Percentiles rank a stretch among this genome's conserved stretches.
phyloP scores from a whole-genome alignment of 2,888 invertebrate genomes.

The Leucophenga maculata region DNA sequence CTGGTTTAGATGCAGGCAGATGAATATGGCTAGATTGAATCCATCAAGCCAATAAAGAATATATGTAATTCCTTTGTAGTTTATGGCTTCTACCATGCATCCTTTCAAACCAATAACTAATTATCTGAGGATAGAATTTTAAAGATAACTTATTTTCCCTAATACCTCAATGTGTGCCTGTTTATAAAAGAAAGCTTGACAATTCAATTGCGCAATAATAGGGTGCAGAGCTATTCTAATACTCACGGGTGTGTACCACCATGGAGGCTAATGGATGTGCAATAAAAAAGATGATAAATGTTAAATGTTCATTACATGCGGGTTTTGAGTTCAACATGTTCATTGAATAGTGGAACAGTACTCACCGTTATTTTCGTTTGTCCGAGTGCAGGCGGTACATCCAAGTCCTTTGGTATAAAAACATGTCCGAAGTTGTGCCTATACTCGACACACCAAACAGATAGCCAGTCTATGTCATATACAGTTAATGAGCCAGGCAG shows the following conservation, averaged over 20 bases:
- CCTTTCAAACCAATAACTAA: too few relatives aligned
- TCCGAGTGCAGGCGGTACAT: constrained; percentile 91
- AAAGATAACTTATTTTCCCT: too few relatives aligned
- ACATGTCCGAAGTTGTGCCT: constrained; percentile 93
- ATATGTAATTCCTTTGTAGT: too few relatives aligned
- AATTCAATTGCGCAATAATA: neutral
- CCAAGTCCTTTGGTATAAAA: constrained; percentile 86
- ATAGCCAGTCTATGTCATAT: constrained; percentile 92
- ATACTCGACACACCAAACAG: constrained; percentile 93
- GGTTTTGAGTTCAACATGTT: too few relatives aligned
- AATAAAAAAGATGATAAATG: constrained; percentile 42
- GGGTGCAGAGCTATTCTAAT: constrained; percentile 56
- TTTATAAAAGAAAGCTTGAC: neutral
- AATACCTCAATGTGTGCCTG: too few relatives aligned
- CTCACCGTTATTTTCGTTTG: constrained; percentile 92
- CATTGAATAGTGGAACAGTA: constrained; percentile 44
- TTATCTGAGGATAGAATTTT: too few relatives aligned
- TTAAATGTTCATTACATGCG: neutral
- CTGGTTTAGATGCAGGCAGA: too few relatives aligned
- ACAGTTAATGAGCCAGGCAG: constrained; percentile 88
- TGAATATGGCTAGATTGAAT: too few relatives aligned
- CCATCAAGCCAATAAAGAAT: too few relatives aligned
- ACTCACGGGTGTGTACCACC: constrained; percentile 96
- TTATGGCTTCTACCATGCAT: too few relatives aligned
- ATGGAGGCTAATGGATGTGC: constrained; percentile 80